phyloP scores from a whole-genome alignment of 1,140 invertebrate genomes.

The Cherax destructor region DNA sequence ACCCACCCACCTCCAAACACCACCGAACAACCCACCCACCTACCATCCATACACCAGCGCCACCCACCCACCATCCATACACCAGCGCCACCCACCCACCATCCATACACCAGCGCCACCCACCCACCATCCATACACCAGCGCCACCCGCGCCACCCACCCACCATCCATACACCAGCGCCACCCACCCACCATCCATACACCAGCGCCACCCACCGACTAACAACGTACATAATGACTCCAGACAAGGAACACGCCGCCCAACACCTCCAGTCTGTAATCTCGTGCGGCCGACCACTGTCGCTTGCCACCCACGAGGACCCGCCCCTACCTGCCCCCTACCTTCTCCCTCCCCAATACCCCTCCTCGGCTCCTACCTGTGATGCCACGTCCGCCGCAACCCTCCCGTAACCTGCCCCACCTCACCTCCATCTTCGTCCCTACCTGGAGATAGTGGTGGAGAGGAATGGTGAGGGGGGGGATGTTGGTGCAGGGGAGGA shows the following conservation, averaged over 20 bases:
- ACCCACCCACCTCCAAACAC: too few relatives aligned
- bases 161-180: neutral
- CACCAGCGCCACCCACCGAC: slow-evolving; percentile 28
- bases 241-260: slow-evolving; percentile 38
- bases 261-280: slow-evolving; percentile 38
- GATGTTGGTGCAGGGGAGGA: neutral
- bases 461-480: too few relatives aligned
- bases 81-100: too few relatives aligned
- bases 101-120: too few relatives aligned
- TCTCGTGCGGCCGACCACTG: slow-evolving; percentile 6
- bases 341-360: neutral
- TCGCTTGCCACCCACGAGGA: slow-evolving; percentile 18
- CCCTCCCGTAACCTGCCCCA: too few relatives aligned
- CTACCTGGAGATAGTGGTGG: too few relatives aligned
- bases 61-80: too few relatives aligned
- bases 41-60: too few relatives aligned
- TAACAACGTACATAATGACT: slow-evolving; percentile 47
- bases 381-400: too few relatives aligned
- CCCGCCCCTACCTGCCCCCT: neutral
- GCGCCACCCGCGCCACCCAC: neutral
- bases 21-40: too few relatives aligned
- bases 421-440: too few relatives aligned
- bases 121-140: neutral
- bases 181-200: neutral
- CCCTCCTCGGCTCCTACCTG: too few relatives aligned